Base-by-base conservation (phyloP, 1,140 invertebrate species). In the Heliothis virescens region DNA sequence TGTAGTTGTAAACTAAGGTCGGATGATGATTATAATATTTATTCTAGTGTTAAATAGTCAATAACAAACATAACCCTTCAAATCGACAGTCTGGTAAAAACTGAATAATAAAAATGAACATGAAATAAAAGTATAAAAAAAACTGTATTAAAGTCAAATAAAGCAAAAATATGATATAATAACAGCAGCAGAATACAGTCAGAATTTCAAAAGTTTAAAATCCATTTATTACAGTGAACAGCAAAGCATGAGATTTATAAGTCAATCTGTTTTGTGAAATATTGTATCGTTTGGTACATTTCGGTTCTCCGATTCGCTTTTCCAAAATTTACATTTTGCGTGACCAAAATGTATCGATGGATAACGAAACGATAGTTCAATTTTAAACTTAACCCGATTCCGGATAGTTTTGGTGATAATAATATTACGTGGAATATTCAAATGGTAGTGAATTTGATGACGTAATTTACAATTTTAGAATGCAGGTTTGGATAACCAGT, bases 301-400 rank as follows among this genome's bases (percentile, higher is more conserved):
- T 53, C 67, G 21, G 67, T 71, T n/a, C 67, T 71, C 67, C 67
- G 67, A 71, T 71, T 62, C 73, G 73, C 16, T 75, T 76, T 16
- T 65, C 60, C 48, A 53, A 63, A 76, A 76, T 76, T 76, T 76
- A 41, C 74, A 76, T 76, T 65, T 75, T 76, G 60, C 74, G 74
- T 76, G 74, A 76, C 59, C 60, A 76, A 65, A 65, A 76, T 76
- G 48, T 76, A 76, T 53, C 50, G 47, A 5, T 53, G 60, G 18
- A 21, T 47, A 73, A 73, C 48, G 13, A 52, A 50, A 29, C 60
- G 74, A 29, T 65, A 65, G 60, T 60, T 76, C 26, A 47, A 76
- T 65, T 76, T 76, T 76, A 76, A 76, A 65, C 50, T 76, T 63
- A 65, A 65, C 74, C 29, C 21, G 21, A 16, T 62, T 63, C 16